Evolutionary conservation across 1,140 invertebrate species (phyloP).

Genomic region (Euwallacea similis): DNA sequence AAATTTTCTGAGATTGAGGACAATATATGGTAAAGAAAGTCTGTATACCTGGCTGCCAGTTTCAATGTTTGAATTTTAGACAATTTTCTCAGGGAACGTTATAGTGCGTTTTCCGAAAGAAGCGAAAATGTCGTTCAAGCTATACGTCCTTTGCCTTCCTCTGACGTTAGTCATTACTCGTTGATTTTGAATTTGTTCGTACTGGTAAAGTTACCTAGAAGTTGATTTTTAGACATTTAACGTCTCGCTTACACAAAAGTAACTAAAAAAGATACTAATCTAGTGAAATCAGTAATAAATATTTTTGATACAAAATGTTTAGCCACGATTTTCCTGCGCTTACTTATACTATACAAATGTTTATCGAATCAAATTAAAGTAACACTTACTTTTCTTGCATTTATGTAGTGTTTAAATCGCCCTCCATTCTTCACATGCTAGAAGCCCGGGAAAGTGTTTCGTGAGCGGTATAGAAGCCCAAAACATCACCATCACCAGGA

Average conservation of each 20-base stretch:
- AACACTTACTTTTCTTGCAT: too few relatives aligned
- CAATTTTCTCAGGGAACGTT: conserved; percentile 95
- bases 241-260: background rate
- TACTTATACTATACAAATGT: background rate
- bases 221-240: background rate
- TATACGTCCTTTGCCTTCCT: conserved; percentile 95
- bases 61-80: conserved; percentile 98
- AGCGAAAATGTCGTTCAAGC: conserved; percentile 94
- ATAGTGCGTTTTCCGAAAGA: conserved; percentile 93
- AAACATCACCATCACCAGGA: conserved; percentile 56
- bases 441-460: conserved; percentile 93
- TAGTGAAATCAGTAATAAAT: background rate
- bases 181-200: conserved; percentile 68
- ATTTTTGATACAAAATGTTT: background rate
- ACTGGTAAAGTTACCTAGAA: background rate
- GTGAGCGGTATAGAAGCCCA: conserved; percentile 74
- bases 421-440: conserved; percentile 96
- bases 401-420: conserved; percentile 67
- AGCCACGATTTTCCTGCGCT: background rate
- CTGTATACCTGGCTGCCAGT: conserved; percentile 87
- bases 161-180: conserved; percentile 94
- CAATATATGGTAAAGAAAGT: conserved; percentile 87
- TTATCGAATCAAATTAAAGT: too few relatives aligned
- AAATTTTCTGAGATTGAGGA: conserved; percentile 46
- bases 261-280: background rate